A percentile compares a stretch with the other conserved stretches of the same genome.
These are phyloP conservation scores for Anguilla rostrata DNA, from an alignment of 2,113 vertebrate species.

Conservation along the genomic window DNA sequence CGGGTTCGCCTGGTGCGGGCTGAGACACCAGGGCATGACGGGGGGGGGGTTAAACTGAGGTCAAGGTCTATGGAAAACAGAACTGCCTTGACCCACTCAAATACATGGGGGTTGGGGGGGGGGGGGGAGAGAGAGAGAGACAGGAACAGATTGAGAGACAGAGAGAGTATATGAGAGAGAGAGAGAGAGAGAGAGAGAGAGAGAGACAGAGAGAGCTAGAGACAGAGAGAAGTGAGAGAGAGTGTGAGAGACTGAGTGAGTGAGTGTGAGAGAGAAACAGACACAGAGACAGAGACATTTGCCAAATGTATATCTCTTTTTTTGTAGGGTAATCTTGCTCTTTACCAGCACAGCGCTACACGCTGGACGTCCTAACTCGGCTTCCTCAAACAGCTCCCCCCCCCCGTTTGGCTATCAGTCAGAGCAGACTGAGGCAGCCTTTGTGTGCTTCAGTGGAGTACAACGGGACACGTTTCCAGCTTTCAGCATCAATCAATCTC, in stretches of 20 bases:
- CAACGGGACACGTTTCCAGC: background rate
- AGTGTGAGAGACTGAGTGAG: background rate
- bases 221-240: background rate
- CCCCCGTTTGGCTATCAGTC: slow-evolving; percentile 26
- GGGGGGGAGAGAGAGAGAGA: background rate
- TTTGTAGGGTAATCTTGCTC: background rate
- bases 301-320: background rate
- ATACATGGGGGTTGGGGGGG: background rate
- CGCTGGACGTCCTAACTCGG: background rate
- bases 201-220: background rate
- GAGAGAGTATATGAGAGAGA: background rate
- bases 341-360: background rate
- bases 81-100: background rate
- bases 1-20: background rate
- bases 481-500: slow-evolving; percentile 48
- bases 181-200: too few relatives aligned
- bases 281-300: background rate
- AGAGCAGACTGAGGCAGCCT: slow-evolving; percentile 9
- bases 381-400: slow-evolving; percentile 1
- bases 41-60: background rate
- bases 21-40: background rate
- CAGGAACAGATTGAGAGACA: too few relatives aligned
- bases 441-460: slow-evolving; percentile 18
- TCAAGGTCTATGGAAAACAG: background rate
- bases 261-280: background rate